Percentiles rank a stretch among this genome's conserved stretches.
Conservation (phyloP, 2,797 vertebrate genomes). For the Gallirallus australis region DNA sequence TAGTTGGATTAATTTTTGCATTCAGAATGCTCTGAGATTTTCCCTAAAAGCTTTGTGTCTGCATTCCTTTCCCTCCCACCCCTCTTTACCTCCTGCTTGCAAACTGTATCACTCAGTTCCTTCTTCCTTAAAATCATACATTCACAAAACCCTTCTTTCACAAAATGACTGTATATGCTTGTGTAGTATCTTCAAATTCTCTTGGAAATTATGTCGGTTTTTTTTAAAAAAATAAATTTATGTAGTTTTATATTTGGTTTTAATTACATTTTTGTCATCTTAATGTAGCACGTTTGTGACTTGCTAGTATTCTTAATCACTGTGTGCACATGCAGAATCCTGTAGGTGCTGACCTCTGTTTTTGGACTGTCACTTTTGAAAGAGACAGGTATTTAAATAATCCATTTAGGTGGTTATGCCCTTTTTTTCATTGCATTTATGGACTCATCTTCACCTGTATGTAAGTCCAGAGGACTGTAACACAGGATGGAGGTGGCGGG, state of each 20-base stretch:
- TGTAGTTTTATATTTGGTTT: neutral
- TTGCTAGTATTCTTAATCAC: neutral
- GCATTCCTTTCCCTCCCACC: fast-evolving
- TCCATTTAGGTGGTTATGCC: neutral
- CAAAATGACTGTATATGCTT: neutral
- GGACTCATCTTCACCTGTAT: neutral
- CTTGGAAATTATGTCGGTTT: neutral
- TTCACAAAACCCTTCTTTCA: neutral
- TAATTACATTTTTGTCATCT: neutral
- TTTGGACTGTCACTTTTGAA: neutral
- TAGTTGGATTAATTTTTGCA: neutral
- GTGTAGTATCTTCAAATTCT: neutral
- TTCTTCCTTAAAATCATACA: neutral
- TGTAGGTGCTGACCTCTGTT: neutral
- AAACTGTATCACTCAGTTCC: neutral
- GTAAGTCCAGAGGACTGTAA: neutral
- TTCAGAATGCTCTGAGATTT: neutral
- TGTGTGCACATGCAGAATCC: neutral
- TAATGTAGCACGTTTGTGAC: neutral
- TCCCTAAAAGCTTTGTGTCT: neutral
- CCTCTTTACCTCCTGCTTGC: neutral
- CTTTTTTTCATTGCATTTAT: neutral
- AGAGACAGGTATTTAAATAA: neutral
- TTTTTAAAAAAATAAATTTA: neutral
- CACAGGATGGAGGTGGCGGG: neutral